Base-by-base conservation (phyloP, 1,140 invertebrate genomes). In the Dinoponera quadriceps region DNA sequence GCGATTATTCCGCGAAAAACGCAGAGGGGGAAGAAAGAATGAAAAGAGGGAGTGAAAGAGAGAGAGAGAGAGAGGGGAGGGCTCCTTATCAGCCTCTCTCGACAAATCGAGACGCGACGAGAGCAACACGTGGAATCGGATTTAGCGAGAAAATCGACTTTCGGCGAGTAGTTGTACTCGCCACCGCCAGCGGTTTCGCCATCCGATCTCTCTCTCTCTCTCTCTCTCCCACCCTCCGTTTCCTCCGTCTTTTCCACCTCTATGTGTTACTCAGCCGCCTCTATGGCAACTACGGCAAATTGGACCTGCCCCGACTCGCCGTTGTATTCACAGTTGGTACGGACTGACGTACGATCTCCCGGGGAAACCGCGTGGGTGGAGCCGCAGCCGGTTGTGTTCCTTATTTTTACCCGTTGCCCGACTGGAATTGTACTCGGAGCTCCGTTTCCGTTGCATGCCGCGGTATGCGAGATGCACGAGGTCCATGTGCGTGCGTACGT, bases 331-430 rank as follows among this genome's bases (percentile, higher is more conserved):
- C 86, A 65, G 73, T 22, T 65, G 62, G 73, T 69, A 78, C 22
- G 33, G 82, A 77, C 86, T 88, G 85, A 88, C 85, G 82, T 88
- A 88, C 74, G 82, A 87, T 87, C 74, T 86, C 81, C 83, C 18
- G 82, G 63, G 72, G 82, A 88, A 87, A 88, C 65, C 51, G 86
- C 57, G 82, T 88, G 85, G 86, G 86, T 84, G 85, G 82, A 87
- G 85, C 20, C 54, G 44, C 65, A 68, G 75, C 65, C 75, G 82
- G 75, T 82, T 88, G 73, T 88, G 71, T 85, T 87, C 73, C 85
- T 87, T 88, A 88, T 88, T 88, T 87, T 88, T 88, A 84, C 57
- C 33, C 33, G 25, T 16, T 33, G 27, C 54, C 14, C 69, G 20
- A 74, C 22, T 83, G 82, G 75, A 84, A 84, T 84, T 63, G 75